Base-by-base conservation (phyloP, 2,797 vertebrate genomes). In the Channa striata region DNA sequence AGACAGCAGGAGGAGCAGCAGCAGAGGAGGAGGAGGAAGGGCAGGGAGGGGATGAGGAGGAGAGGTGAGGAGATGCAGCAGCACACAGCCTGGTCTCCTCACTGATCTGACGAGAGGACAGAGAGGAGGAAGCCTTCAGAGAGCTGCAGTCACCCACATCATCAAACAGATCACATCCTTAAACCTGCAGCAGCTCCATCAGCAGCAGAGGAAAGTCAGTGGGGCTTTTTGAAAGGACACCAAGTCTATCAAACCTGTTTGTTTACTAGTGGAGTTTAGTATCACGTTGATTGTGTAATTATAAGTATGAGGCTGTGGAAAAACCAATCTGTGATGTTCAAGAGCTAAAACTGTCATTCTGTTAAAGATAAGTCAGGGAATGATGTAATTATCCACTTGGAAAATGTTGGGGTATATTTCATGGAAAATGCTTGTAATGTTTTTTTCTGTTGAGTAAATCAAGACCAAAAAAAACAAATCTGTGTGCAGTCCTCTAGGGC, bases 61-160 rank as follows among this genome's bases (percentile, higher is more conserved):
- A 91, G 88, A 86, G 91, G 87, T 87, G 90, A 91, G 92, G 93
- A 95, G 91, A 92, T 81, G 93, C 92, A 87, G 93, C 85, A 79
- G 92, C 88, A 84, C 94, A 93, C 85, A 92, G 92, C 91, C 91
- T 94, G 92, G 94, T 93, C 88, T 97, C 96, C 91, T 97, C 97
- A 94, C 94, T 94, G 92, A 96, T 95, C 98, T 99, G 93, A 96
- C 90, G 68, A 95, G 90, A 94, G 91, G 88, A 93, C 73, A 90
- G 68, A 88, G 73, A 1, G 67, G 78, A 87, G 62, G 75, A 77
- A 73, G 82, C 83, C 76, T 88, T 90, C 85, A 90, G 84, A 81
- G 70, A 78, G 60, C 58, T 60, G 62, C 30, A 52, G 23, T 72
- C 78, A 70, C 42, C 73, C 19, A n/a, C 74, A 80, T 67, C 72